Base-by-base conservation (phyloP, 37 sponge, comb jelly and placozoan species). In the Hexactinellida sp. region DNA sequence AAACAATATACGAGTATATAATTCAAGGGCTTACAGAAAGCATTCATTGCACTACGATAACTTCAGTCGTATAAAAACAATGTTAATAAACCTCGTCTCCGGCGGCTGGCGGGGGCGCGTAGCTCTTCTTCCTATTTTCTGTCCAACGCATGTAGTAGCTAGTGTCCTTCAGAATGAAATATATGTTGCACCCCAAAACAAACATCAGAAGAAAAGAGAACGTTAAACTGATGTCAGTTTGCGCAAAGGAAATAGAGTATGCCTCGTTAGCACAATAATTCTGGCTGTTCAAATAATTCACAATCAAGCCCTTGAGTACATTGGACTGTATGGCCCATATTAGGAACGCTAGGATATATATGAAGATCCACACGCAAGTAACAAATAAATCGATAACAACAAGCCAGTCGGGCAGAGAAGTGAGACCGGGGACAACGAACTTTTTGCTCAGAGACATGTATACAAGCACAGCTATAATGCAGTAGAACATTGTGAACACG, bases 401-500 rank as follows among this genome's bases (percentile, higher is more conserved):
- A 10, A 63, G 76, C 76, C 76, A 63, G 34, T 63, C 76, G 1
- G 76, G 76, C 34, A 63, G 34, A 32, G 76, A 63, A 1, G 21
- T n/a, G 5, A 63, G 76, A 7, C 76, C 76, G 34, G 21, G 3
- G 19, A 63, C 34, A 32, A 63, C 28, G 76, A 63, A 63, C 76
- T 63, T 63, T n/a, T 25, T n/a, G 76, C 76, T 63, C 76, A 63
- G 76, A 10, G 89, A n/a, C 24, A 93, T 83, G 55, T 93, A 93
- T 21, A 91, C 86, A 0, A 85, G 19, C 24, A 91, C 35, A 38
- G 85, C 85, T 9, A 38, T 30, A 24, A 91, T 0, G 24, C 87
- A 83, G 76, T 88, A 93, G 82, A 93, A 54, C 82, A 93, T 84
- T 0, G 94, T 85, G 28, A 93, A 37, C 24, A 89, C 89, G 13